phyloP scores from a whole-genome alignment of 2,888 invertebrate genomes.

The Salticus scenicus region DNA sequence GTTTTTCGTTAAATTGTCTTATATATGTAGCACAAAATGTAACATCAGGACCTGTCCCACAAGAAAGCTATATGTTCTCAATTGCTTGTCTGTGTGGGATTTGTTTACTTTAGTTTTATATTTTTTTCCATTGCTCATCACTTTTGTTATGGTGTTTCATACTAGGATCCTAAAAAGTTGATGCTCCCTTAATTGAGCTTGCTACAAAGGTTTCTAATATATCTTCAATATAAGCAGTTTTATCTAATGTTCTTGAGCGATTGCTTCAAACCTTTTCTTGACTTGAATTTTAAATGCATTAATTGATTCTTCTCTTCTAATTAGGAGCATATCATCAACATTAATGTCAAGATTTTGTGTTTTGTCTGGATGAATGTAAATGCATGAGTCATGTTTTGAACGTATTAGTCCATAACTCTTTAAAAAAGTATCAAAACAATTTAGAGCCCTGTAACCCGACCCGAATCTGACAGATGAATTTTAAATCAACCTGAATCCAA shows the following conservation, averaged over 20 bases:
- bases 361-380: slow-evolving; percentile 20
- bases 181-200: background rate
- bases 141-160: slow-evolving; percentile 16
- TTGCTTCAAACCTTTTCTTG: slow-evolving; percentile 4
- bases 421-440: too few species aligned
- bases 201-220: slow-evolving; percentile 24
- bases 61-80: slow-evolving; percentile 20
- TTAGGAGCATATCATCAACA: slow-evolving; percentile 49
- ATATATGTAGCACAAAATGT: slow-evolving; percentile 28
- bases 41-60: slow-evolving; percentile 43
- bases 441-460: too few species aligned
- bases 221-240: slow-evolving; percentile 34
- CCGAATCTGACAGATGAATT: too few species aligned
- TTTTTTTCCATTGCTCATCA: background rate
- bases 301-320: background rate
- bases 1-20: slow-evolving; percentile 36
- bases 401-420: slow-evolving; percentile 6
- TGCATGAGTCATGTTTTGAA: slow-evolving; percentile 25
- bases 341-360: slow-evolving; percentile 8
- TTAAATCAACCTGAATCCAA: too few species aligned
- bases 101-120: background rate
- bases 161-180: slow-evolving; percentile 15
- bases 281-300: too few species aligned
- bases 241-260: background rate
- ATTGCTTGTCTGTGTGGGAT: slow-evolving; percentile 33